Percentiles rank a stretch among this genome's conserved stretches.
Conservation (phyloP, 1,140 invertebrate genomes). For the Aphelinus certus region DNA sequence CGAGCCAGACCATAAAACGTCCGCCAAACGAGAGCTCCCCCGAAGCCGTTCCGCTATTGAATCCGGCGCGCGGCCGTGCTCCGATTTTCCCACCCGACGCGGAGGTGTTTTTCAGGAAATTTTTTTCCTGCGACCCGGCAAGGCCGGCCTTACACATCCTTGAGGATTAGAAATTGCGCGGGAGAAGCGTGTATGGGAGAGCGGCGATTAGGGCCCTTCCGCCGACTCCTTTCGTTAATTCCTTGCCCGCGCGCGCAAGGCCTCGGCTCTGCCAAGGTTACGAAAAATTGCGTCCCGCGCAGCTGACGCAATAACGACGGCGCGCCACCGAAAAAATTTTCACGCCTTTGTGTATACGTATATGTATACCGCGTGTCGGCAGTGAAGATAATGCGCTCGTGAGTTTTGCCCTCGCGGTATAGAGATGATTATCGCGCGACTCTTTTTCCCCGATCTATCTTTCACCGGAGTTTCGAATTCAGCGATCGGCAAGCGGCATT, state of each 20-base stretch:
- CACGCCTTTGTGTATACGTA: background rate
- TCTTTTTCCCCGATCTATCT: too few relatives aligned
- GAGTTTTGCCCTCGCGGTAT: too few relatives aligned
- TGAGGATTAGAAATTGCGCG: constrained; percentile 61
- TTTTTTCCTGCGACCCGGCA: constrained; percentile 25
- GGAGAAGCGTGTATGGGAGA: constrained; percentile 16
- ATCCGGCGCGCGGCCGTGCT: background rate
- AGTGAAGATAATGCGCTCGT: background rate
- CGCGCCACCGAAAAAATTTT: background rate
- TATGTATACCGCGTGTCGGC: background rate
- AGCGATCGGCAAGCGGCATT: too few relatives aligned
- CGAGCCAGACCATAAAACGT: too few relatives aligned
- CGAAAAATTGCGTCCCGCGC: constrained; percentile 32
- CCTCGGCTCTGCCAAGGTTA: constrained; percentile 18
- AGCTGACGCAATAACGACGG: constrained; percentile 16
- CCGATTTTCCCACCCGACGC: background rate
- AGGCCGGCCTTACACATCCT: constrained; percentile 43
- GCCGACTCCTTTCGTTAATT: constrained; percentile 43
- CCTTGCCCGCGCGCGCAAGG: constrained; percentile 20
- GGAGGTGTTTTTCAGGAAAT: constrained; percentile 23
- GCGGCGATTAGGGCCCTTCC: constrained; percentile 12
- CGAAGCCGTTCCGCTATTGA: too few relatives aligned
- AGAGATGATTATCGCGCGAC: too few relatives aligned
- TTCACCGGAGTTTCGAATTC: too few relatives aligned
- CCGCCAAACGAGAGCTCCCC: too few relatives aligned